phyloP scores from a whole-genome alignment of 2,888 invertebrate species.

The Zygaena filipendulae region DNA sequence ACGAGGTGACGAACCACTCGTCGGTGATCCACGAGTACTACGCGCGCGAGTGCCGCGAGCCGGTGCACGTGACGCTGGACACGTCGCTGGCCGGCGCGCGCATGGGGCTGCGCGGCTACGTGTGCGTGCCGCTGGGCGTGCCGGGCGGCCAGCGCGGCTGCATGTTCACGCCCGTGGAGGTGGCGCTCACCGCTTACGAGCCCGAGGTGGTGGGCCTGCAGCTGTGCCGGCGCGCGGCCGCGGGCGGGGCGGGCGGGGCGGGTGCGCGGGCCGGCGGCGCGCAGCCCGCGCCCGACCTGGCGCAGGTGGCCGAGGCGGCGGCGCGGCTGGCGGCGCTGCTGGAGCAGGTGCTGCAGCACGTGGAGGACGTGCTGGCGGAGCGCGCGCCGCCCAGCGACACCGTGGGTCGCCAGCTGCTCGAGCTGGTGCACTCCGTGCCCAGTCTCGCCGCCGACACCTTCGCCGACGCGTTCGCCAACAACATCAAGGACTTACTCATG shows the following conservation, averaged over 20 bases:
- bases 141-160: slow-evolving; percentile 93
- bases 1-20: slow-evolving; percentile 97
- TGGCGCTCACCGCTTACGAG: slow-evolving; percentile 89
- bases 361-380: slow-evolving; percentile 91
- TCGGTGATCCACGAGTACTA: slow-evolving; percentile 98
- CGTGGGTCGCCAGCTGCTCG: slow-evolving; percentile 89
- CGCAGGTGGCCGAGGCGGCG: slow-evolving; percentile 89
- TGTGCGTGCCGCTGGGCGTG: slow-evolving; percentile 93
- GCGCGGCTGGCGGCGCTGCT: slow-evolving; percentile 79
- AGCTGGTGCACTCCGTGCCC: slow-evolving; percentile 92
- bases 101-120: slow-evolving; percentile 95
- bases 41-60: slow-evolving; percentile 92
- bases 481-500: slow-evolving; percentile 98
- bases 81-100: slow-evolving; percentile 87
- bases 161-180: slow-evolving; percentile 96
- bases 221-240: slow-evolving; percentile 78
- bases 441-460: slow-evolving; percentile 90
- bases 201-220: slow-evolving; percentile 89
- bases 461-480: slow-evolving; percentile 94
- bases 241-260: slow-evolving; percentile 64
- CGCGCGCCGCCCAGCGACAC: slow-evolving; percentile 83
- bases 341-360: slow-evolving; percentile 81
- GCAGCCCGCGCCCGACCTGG: slow-evolving; percentile 70
- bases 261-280: slow-evolving; percentile 71
- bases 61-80: slow-evolving; percentile 96